Evolutionary conservation across 2,113 vertebrate species (phyloP), one percentile per base, ranked within the genome.

Genomic region (Colistium nudipinnis): DNA sequence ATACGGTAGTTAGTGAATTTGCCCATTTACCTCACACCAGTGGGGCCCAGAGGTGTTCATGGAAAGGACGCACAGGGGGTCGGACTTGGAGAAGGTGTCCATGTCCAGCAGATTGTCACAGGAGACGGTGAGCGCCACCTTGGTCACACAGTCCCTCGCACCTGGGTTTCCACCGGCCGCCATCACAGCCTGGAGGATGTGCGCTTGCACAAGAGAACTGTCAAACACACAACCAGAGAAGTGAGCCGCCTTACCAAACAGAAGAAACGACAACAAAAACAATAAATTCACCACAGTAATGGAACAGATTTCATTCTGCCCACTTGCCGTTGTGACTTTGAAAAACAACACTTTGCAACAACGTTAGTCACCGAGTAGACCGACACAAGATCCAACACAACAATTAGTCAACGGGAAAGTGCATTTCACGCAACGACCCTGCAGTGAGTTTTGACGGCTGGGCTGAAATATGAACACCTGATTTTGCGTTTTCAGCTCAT

Each of bases 31-130:
- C 84, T 91, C 90, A 24, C 16, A 41, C 90, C 90, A 91, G 25
- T 83, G 75, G 11, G 76, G 36, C 4, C 83, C 90, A 3, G 86
- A 80, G 16, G n/a, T 78, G 66, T 63, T 87, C 74, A 85, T 77
- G 4, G 91, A 88, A 57, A 96, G 83, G 30, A 98, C 93, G 11
- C 96, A 97, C 39, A 95, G 84, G 0, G 96, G 96, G 70, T 99
- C 96, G 0, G 96, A 98, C 61, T 94, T 93, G 16, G 96, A 98
- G 62, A 95, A 91, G 1, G 94, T 12, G 73, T 98, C 96, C 87
- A 91, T 93, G 88, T 98, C 95, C 24, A 97, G 91, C 45, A 98
- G 95, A 70, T 92, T 93, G 35, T 90, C 85, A 86, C 97, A 98
- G 41, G 94, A 94, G 71, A 98, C 69, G 28, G 93, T 93, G 51